Conservation (phyloP, 2,797 vertebrate genomes). For the Leptoclinus maculatus region DNA sequence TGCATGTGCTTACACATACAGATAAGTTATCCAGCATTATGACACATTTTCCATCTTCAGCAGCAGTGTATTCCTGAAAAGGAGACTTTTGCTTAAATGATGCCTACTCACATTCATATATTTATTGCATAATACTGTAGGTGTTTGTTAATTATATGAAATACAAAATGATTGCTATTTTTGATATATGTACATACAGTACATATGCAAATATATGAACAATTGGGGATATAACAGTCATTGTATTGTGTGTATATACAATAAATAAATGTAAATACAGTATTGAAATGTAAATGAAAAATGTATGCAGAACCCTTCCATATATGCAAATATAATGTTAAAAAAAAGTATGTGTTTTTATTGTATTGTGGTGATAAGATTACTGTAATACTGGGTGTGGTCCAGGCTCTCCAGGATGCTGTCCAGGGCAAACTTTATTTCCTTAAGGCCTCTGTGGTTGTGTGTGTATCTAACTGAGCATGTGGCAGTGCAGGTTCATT, state of each 20-base stretch:
- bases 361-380: slow-evolving; percentile 9
- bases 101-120: neutral
- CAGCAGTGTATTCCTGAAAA: neutral
- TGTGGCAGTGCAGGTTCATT: neutral
- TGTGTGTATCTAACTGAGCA: slow-evolving; percentile 4
- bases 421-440: slow-evolving; percentile 16
- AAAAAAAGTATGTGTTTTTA: neutral
- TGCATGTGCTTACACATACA: neutral
- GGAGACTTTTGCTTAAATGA: neutral
- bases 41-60: neutral
- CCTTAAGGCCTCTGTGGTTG: slow-evolving; percentile 1
- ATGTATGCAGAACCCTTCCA: neutral
- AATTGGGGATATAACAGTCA: neutral
- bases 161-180: neutral
- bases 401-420: slow-evolving; percentile 14
- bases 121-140: neutral
- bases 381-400: slow-evolving; percentile 12
- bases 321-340: neutral
- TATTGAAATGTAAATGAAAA: neutral
- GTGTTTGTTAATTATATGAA: neutral
- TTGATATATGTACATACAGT: neutral
- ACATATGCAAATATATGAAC: neutral
- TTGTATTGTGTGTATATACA: neutral
- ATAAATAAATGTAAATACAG: neutral
- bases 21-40: slow-evolving; percentile 1